A percentile compares a stretch with the other conserved stretches of the same genome.
Evolutionary conservation across 2,113 vertebrate genomes (phyloP).

Genomic region (Meles meles): DNA sequence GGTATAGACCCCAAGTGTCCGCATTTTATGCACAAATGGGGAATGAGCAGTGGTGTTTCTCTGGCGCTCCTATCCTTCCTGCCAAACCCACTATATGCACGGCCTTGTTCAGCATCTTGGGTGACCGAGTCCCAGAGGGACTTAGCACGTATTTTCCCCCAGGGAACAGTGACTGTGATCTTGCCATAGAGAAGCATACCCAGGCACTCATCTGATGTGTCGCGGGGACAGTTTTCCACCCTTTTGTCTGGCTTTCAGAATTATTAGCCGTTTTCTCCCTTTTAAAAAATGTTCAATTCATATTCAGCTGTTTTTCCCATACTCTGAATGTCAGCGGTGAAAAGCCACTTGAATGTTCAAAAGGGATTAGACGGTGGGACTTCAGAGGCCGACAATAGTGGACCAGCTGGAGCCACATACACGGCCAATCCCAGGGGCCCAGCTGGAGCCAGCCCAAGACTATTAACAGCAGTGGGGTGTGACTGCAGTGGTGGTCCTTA

Average conservation of each 20-base stretch:
- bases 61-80: not conserved
- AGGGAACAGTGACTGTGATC: not conserved
- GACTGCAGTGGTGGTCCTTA: not conserved
- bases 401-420: not conserved
- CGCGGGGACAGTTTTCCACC: not conserved
- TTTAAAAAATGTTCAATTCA: not conserved
- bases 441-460: not conserved
- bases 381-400: not conserved
- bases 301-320: not conserved
- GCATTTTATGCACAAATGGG: not conserved
- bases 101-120: not conserved
- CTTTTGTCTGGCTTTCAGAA: not conserved
- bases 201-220: not conserved
- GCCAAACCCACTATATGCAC: not conserved
- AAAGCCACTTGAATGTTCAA: constrained; percentile 41
- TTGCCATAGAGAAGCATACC: too few species aligned
- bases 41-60: not conserved
- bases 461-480: not conserved
- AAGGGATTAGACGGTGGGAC: not conserved
- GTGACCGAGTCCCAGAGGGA: not conserved
- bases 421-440: not conserved
- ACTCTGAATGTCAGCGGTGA: not conserved
- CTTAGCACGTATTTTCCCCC: not conserved
- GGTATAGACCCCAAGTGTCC: not conserved
- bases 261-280: not conserved